Conservation (phyloP, 2,113 vertebrate genomes). For the Ochotona curzoniae region DNA sequence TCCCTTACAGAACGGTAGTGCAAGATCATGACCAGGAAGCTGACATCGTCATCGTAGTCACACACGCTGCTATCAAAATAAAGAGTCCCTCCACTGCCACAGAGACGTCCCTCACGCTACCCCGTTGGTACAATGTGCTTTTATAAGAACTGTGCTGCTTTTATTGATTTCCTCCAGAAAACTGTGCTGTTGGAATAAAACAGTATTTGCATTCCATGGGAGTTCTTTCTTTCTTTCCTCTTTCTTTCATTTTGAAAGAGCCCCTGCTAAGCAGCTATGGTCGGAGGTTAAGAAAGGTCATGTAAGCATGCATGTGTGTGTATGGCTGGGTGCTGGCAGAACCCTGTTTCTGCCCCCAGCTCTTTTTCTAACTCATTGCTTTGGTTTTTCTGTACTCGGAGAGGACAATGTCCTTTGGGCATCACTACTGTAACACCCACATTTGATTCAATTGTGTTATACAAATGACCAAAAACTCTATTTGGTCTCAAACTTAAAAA, state of each 20-base stretch:
- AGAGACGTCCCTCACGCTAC: not conserved
- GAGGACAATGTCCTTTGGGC: not conserved
- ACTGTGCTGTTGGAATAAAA: not conserved
- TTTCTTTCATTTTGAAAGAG: not conserved
- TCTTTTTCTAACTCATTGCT: not conserved
- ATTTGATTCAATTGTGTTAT: not conserved
- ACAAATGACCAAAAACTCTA: not conserved
- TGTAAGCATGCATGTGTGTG: too few species aligned
- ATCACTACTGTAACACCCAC: not conserved
- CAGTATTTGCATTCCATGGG: not conserved
- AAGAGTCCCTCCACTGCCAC: too few species aligned
- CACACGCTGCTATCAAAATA: not conserved
- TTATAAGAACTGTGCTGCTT: not conserved
- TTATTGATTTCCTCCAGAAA: not conserved
- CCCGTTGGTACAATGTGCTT: not conserved
- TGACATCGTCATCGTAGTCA: too few species aligned
- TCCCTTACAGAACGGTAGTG: not conserved
- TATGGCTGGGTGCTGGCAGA: not conserved
- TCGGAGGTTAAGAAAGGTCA: not conserved
- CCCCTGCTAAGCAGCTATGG: not conserved
- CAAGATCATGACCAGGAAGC: fast-evolving
- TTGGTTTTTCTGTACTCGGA: not conserved
- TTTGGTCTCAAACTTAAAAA: not conserved
- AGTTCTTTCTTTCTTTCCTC: not conserved
- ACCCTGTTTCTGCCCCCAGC: not conserved